Evolutionary conservation across 2,888 invertebrate genomes (phyloP).

Genomic region (Nomada fabriciana): DNA sequence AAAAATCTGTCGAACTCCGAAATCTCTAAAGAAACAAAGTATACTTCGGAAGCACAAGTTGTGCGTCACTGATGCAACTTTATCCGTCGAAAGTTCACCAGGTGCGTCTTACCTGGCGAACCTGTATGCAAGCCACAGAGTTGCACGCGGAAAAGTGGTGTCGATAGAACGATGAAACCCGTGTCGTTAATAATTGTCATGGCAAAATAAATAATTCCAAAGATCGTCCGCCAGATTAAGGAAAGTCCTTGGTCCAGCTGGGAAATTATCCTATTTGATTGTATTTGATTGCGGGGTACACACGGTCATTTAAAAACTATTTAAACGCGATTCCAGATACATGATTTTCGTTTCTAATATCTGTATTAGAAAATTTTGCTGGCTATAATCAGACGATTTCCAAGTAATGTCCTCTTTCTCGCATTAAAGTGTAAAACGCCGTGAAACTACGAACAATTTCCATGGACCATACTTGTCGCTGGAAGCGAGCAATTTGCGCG

Average conservation of each 20-base stretch:
- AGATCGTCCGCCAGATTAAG: conserved; percentile 8
- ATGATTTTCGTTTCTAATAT: background rate
- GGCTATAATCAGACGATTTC: conserved; percentile 13
- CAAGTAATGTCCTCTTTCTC: background rate
- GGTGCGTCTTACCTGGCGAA: background rate
- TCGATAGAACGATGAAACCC: conserved; percentile 22
- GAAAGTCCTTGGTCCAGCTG: background rate
- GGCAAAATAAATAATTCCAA: background rate
- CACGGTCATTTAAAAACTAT: conserved; percentile 26
- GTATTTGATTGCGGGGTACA: conserved; percentile 24
- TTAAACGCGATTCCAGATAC: too few relatives aligned
- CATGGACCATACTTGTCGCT: conserved; percentile 21
- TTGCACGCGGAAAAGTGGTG: background rate
- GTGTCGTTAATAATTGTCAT: conserved; percentile 16
- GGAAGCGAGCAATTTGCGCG: conserved; percentile 33
- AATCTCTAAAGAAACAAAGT: too few relatives aligned
- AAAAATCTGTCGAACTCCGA: too few relatives aligned
- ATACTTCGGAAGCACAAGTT: conserved; percentile 3
- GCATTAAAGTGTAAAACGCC: conserved; percentile 1
- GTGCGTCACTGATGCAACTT: conserved; percentile 20
- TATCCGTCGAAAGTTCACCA: conserved; percentile 16
- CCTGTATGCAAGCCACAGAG: background rate
- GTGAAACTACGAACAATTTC: conserved; percentile 29
- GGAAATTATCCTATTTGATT: conserved; percentile 20
- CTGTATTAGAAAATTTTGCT: conserved; percentile 28